Percentiles rank a stretch among this genome's conserved stretches.
phyloP scores from a whole-genome alignment of 2,888 invertebrate genomes.

The Drosophila nr. perissopoda region DNA sequence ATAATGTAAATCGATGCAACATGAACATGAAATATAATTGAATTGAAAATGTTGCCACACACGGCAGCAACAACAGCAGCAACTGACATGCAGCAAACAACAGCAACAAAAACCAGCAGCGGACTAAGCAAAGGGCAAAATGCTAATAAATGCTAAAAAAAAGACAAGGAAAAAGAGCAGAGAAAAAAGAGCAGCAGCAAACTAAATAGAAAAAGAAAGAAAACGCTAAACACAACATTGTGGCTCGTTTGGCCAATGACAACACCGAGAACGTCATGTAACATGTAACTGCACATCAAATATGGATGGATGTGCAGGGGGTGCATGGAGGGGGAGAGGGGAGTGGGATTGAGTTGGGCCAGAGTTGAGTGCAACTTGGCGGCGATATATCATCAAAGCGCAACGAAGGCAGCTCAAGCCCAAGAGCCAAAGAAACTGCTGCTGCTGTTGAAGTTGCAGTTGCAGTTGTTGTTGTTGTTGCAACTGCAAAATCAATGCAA shows the following conservation, averaged over 20 bases:
- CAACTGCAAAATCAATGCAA: constrained; percentile 73
- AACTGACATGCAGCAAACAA: constrained; percentile 29
- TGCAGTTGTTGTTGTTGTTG: constrained; percentile 1
- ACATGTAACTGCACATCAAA: constrained; percentile 76
- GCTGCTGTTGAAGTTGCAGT: not conserved
- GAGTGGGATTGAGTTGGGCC: not conserved
- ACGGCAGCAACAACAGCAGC: constrained; percentile 54
- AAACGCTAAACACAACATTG: constrained; percentile 68
- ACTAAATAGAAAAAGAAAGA: constrained; percentile 43
- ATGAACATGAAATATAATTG: constrained; percentile 79
- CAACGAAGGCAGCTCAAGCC: constrained; percentile 30
- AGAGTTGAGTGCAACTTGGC: constrained; percentile 55
- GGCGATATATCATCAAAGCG: constrained; percentile 76
- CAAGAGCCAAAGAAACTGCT: constrained; percentile 17
- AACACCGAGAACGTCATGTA: constrained; percentile 74
- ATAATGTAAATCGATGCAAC: constrained; percentile 78
- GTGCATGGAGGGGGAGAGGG: not conserved
- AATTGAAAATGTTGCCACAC: constrained; percentile 77
- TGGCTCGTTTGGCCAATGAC: constrained; percentile 70
- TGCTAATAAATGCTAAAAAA: constrained; percentile 73
- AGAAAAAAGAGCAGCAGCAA: not conserved
- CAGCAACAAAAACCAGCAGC: constrained; percentile 14
- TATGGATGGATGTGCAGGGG: constrained; percentile 54
- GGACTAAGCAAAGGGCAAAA: constrained; percentile 69
- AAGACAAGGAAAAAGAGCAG: constrained; percentile 5